Evolutionary conservation across 2,888 invertebrate species (phyloP), one percentile per base, ranked within the genome.

Genomic region (Sarcophaga rosellei): DNA sequence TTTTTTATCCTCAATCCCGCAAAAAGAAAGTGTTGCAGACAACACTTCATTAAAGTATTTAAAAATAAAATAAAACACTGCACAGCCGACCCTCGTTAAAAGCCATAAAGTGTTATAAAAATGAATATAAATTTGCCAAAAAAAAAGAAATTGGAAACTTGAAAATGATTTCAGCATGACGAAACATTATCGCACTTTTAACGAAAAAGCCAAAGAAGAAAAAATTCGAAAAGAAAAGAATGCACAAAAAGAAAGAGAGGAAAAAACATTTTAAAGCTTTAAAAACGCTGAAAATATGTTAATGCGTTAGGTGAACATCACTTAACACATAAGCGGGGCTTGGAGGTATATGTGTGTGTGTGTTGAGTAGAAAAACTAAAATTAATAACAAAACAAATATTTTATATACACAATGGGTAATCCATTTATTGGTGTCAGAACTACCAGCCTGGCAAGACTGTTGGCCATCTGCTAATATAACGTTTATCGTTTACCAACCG

Each of bases 91-190:
- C 17, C 53, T 53, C 53, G 17, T 4, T 17, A 15, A 53, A 53
- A 12, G 15, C 53, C 4, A 53, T 53, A 12, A 12, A 53, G 17
- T 53, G 2, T 21, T 10, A 53, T 10, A 65, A 65, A 15, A 35
- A 17, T 25, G n/a, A 10, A 35, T 35, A 8, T 35, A 10, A 35
- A 35, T 10, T 35, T 10, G 35, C 35, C 35, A 35, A 72, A 80
- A 84, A 79, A 81, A 85, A 81, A 74, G 76, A 81, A 85, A 81
- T 85, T 77, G 77, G 20, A 85, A 81, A 73, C 85, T 74, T 77
- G 45, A 81, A 81, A 85, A 85, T 77, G 76, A 44, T 81, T 85
- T 75, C 59, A 21, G 81, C 73, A 85, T 85, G 85, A 81, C 84
- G 72, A 81, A 81, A 73, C 69, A 57, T 53, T 47, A 74, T 75